Evolutionary conservation across 1,140 invertebrate genomes (phyloP), one percentile per base, ranked within the genome.

Genomic region (Monochamus saltuarius): DNA sequence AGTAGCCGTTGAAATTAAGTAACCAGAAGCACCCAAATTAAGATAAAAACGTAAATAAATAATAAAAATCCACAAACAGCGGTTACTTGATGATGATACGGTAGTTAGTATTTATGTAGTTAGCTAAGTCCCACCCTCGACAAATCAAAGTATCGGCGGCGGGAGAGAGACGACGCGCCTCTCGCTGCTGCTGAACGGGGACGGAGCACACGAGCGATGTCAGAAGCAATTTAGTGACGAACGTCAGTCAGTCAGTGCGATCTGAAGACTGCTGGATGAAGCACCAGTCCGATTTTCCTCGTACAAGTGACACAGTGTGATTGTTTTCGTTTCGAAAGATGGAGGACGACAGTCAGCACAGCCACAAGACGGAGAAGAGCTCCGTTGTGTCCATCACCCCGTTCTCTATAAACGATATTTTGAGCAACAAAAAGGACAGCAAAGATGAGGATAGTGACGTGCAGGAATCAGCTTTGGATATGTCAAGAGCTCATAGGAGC

Each of bases 361-460:
- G 43, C n/a, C 17, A 34, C 4, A 71, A 68, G 51, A 39, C 42
- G 11, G 64, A 66, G 35, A 70, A 67, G 46, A 56, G 51, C 52
- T 51, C 34, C 10, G 47, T 73, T 39, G 72, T 73, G n/a, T 75
- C 80, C 0, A 77, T 77, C 14, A 90, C 87, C 7, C 87, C 88
- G 11, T 90, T 90, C 73, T 89, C 87, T 51, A 89, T 90, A 61
- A 87, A 89, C 62, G 88, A 89, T 64, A 90, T 89, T 70, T 76
- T 89, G 53, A 89, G 83, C 37, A 82, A 80, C 59, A 79, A 73
- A 39, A 62, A 13, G 11, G 52, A 64, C 36, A 62, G 40, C 34
- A 77, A 75, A 49, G 79, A 73, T 43, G 61, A 65, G 14, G 65
- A 70, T 19, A 52, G 58, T 59, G 70, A 73, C 35, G 55, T 69